Base-by-base conservation (phyloP, 2,888 invertebrate species). In the Monopis laevigella region DNA sequence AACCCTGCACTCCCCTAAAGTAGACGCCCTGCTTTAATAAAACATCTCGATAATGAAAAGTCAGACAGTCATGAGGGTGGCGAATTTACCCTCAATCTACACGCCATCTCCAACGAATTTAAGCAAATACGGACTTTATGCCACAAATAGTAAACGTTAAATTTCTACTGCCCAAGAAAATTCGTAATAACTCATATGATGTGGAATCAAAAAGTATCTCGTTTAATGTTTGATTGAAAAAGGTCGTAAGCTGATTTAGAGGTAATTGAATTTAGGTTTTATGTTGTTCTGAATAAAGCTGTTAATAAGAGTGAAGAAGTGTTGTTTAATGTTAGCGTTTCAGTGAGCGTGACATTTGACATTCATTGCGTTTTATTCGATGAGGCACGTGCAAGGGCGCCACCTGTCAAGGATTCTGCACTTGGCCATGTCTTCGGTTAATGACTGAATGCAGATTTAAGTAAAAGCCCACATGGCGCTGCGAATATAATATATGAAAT, bases 21-120 rank as follows among this genome's bases (percentile, higher is more conserved):
- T 50, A 58, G 57, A 54, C 56, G 61, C 72, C 75, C 77, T 70
- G 51, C 70, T 70, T 78, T 77, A 77, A 80, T 80, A 80, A 78
- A 80, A 80, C 80, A 80, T 80, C 80, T 78, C 78, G 80, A 80
- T 78, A 80, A 80, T 80, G 80, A 80, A 80, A 80, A 80, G 80
- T 80, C 80, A 78, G 80, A 59, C 73, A 69, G 74, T 78, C 73
- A 67, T 59, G 74, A 72, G 80, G 80, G 78, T 74, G 69, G 69
- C 61, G 67, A 64, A 69, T 67, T 65, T 64, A 67, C 74, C 75
- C 73, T 68, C 70, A 40, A 27, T 36, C 12, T 21, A 21, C 49
- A 51, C 51, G 48, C 48, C 46, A 48, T 46, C 45, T 45, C 45
- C 40, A 43, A n/a, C 39, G 43, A 19, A 47, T 51, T 52, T 57